A percentile compares a stretch with the other conserved stretches of the same genome.
Conservation (phyloP, 2,888 invertebrate genomes). For the Hydropsyche betteni region DNA sequence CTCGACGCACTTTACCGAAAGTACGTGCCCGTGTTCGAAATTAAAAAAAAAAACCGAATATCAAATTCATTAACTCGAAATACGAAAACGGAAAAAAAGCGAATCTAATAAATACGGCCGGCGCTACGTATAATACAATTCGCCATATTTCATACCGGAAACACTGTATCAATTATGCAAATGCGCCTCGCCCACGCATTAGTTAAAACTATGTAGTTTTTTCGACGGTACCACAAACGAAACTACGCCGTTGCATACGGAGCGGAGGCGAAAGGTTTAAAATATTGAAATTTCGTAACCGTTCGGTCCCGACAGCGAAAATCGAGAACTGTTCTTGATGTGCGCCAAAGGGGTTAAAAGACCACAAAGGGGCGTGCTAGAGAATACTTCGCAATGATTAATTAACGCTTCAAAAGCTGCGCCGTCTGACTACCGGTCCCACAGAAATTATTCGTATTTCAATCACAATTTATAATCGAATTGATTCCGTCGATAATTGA, state of each 20-base stretch:
- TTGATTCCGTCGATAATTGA: not conserved
- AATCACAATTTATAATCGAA: too few species aligned
- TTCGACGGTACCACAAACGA: too few species aligned
- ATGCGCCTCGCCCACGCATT: slow-evolving; percentile 22
- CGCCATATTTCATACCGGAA: slow-evolving; percentile 16
- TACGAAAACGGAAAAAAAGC: too few species aligned
- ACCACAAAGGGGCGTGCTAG: slow-evolving; percentile 18
- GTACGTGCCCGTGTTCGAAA: too few species aligned
- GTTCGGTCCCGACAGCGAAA: not conserved
- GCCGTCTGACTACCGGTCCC: not conserved
- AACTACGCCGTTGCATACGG: too few species aligned
- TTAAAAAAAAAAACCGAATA: too few species aligned
- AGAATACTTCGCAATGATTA: not conserved
- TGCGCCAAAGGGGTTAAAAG: slow-evolving; percentile 15
- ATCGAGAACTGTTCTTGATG: slow-evolving; percentile 6
- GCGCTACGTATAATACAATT: not conserved
- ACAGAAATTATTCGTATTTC: too few species aligned
- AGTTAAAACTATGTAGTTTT: too few species aligned
- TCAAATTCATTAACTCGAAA: too few species aligned
- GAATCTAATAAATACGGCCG: slow-evolving; percentile 11
- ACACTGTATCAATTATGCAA: slow-evolving; percentile 26
- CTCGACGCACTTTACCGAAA: too few species aligned
- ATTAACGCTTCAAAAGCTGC: not conserved
- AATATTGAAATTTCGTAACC: too few species aligned
- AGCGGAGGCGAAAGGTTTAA: too few species aligned